Base-by-base conservation (phyloP, 2,888 invertebrate genomes). In the Diarsia rubi region DNA sequence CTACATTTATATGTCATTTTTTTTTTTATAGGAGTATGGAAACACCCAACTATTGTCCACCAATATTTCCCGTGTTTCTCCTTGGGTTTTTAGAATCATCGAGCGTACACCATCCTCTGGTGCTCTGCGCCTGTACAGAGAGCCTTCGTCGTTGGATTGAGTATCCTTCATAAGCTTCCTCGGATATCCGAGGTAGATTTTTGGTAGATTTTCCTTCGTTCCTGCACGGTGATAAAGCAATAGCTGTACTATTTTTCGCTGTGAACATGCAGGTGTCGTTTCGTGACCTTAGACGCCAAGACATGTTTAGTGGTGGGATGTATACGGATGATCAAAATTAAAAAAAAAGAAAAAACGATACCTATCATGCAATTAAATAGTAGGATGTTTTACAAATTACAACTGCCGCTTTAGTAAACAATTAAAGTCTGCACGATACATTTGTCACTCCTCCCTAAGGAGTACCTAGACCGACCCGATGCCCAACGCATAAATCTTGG, bases 401-500 rank as follows among this genome's bases (percentile, higher is more conserved):
- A 79, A 78, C 52, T 42, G 52, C 68, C 70, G 44, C 54, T 77
- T 79, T 64, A 72, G 63, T 57, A 72, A 77, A 83, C 86, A 88
- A 89, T 89, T 85, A 88, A 78, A 84, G 82, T 67, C 71, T 72
- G 59, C 64, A 60, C 79, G 86, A 88, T 86, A 86, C 83, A 89
- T 89, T 84, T 87, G 83, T 89, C 88, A 86, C 73, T 73, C 78
- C 73, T 85, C 89, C 86, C 89, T 42, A 49, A 70, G 86, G 88
- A 82, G 78, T 83, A 73, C 73, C 84, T 82, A 78, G 71, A 75
- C 47, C 78, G 74, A 65, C 69, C 81, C 62, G 78, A 78, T 76
- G 84, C 78, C 79, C 72, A 76, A 75, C 76, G 75, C 78, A 86
- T 88, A 88, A 88, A 88, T 88, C 88, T 88, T 74, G 42, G 65